These are phyloP conservation scores for Pseudochirops cupreus DNA, from an alignment of 2,797 vertebrate species.

Conservation along the genomic window DNA sequence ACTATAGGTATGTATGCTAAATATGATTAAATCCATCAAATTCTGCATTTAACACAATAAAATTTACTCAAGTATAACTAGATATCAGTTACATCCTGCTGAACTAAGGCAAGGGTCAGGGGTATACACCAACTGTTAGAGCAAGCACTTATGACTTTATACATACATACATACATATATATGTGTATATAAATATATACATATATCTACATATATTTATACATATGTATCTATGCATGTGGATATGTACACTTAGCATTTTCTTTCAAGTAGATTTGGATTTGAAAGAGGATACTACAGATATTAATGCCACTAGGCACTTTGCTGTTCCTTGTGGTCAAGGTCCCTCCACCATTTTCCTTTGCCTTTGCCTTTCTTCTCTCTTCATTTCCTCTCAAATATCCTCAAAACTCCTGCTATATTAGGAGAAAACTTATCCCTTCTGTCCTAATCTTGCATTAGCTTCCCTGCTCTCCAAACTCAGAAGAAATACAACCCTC, in stretches of 20 bases:
- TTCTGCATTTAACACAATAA: not conserved
- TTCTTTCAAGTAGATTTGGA: not conserved
- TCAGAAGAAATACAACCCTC: not conserved
- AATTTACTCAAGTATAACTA: not conserved
- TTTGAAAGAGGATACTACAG: not conserved
- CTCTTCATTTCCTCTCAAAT: not conserved
- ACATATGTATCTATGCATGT: not conserved
- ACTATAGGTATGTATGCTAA: not conserved
- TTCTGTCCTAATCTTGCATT: not conserved
- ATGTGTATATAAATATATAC: rapidly evolving
- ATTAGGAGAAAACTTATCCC: not conserved
- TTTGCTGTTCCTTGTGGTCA: not conserved
- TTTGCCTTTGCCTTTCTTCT: not conserved
- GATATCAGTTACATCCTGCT: not conserved
- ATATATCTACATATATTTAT: not conserved
- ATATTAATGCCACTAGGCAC: not conserved
- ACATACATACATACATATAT: not conserved
- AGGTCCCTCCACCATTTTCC: not conserved
- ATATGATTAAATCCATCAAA: not conserved
- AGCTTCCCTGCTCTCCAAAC: not conserved
- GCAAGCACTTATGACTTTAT: not conserved
- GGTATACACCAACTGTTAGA: not conserved
- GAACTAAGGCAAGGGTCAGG: not conserved
- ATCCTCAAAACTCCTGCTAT: not conserved
- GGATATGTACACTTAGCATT: not conserved